Conservation (phyloP, 2,797 vertebrate species). For the Avahi laniger region DNA sequence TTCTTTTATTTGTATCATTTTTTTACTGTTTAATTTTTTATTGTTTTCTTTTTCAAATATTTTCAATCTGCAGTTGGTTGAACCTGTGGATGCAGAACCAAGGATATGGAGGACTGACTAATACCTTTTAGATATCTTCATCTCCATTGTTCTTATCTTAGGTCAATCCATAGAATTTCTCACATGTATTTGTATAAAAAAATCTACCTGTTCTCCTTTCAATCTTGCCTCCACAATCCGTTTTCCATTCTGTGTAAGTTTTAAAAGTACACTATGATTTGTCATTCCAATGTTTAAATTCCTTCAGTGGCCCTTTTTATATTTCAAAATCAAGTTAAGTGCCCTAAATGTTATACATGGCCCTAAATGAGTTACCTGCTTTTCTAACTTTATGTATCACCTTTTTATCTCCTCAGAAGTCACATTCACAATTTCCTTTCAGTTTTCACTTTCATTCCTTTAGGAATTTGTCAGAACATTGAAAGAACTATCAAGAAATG, state of each 20-base stretch:
- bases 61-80: background rate
- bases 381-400: background rate
- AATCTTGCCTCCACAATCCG: background rate
- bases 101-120: background rate
- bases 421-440: background rate
- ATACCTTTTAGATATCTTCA: background rate
- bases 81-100: background rate
- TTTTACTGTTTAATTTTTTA: background rate
- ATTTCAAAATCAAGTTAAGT: constrained; percentile 17
- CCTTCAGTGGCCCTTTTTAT: background rate
- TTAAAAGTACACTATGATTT: background rate
- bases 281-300: background rate
- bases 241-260: constrained; percentile 15
- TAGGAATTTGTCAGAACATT: background rate
- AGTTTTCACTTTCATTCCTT: background rate
- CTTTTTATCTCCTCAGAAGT: background rate
- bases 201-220: background rate
- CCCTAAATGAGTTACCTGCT: background rate
- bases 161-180: background rate
- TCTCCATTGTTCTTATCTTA: background rate
- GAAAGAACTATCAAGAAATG: background rate
- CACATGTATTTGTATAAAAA: background rate
- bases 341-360: background rate
- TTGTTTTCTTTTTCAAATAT: background rate
- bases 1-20: background rate